These are phyloP conservation scores for Galagoides demidoff DNA, from an alignment of 2,797 vertebrate species.

Conservation along the genomic window DNA sequence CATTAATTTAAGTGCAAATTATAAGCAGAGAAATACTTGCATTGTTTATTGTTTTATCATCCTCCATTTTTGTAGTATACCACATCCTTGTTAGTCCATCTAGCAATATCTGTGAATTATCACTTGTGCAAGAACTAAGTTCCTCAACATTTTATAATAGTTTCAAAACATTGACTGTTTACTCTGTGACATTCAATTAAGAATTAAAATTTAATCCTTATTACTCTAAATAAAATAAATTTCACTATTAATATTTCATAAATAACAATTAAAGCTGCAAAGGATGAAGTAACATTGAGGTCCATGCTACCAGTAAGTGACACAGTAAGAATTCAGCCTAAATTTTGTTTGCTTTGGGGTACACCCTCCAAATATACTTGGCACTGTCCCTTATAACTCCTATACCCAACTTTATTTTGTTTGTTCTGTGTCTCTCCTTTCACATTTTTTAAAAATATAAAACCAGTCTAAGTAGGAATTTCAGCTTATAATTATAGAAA, in stretches of 20 bases:
- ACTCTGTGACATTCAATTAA: not conserved
- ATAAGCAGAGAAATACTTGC: not conserved
- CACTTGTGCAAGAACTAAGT: not conserved
- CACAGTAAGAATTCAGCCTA: not conserved
- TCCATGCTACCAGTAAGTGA: not conserved
- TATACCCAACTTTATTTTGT: not conserved
- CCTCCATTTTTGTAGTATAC: too few species aligned
- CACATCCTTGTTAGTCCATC: not conserved
- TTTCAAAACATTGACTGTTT: not conserved
- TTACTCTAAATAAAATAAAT: not conserved
- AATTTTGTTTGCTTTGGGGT: not conserved
- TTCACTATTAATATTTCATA: not conserved
- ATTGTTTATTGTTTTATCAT: not conserved
- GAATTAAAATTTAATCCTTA: not conserved
- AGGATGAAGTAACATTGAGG: not conserved
- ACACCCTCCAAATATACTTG: not conserved
- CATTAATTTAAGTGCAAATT: not conserved
- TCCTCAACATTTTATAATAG: not conserved
- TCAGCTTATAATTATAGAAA: not conserved
- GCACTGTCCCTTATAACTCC: not conserved
- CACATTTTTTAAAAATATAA: not conserved
- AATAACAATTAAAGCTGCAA: not conserved
- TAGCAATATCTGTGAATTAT: not conserved
- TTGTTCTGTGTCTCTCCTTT: not conserved
- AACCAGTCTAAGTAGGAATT: not conserved